Evolutionary conservation across 2,113 vertebrate genomes (phyloP).

Genomic region (Scortum barcoo): DNA sequence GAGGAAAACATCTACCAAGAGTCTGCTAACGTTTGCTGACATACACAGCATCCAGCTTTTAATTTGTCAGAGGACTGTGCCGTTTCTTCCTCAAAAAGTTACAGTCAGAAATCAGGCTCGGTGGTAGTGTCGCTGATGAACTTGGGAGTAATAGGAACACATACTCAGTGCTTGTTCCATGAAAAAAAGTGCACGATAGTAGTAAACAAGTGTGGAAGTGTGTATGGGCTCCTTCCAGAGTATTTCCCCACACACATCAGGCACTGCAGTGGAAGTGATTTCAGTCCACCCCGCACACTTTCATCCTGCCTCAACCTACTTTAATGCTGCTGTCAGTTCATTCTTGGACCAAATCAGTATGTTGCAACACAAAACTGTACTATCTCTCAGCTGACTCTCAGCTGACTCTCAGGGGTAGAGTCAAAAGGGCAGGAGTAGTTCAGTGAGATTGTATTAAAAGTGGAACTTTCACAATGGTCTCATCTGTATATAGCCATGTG

Average conservation of each 20-base stretch:
- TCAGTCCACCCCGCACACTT: not conserved
- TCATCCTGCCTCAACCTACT: conserved; percentile 25
- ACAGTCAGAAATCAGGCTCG: not conserved
- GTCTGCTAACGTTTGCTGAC: not conserved
- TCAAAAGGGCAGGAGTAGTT: conserved; percentile 48
- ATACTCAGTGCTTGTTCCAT: not conserved
- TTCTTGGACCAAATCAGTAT: conserved; percentile 24
- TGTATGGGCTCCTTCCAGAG: not conserved
- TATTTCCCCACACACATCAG: conserved; percentile 12
- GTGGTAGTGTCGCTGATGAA: not conserved
- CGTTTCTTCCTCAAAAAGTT: not conserved
- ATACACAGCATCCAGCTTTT: not conserved
- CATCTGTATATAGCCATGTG: conserved; percentile 37
- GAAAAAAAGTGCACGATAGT: not conserved
- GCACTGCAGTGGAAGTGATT: not conserved
- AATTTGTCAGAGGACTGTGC: too few relatives aligned
- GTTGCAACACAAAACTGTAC: conserved; percentile 15
- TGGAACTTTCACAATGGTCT: conserved; percentile 54
- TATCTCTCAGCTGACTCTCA: conserved; percentile 48
- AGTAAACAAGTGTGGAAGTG: not conserved
- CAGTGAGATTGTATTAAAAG: conserved; percentile 57
- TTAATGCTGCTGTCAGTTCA: conserved; percentile 47
- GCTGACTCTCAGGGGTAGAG: conserved; percentile 17
- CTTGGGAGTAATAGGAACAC: not conserved
- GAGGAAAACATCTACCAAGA: not conserved